Evolutionary conservation across 2,113 vertebrate species (phyloP), one percentile per base, ranked within the genome.

Genomic region (Seriola quinqueradiata): DNA sequence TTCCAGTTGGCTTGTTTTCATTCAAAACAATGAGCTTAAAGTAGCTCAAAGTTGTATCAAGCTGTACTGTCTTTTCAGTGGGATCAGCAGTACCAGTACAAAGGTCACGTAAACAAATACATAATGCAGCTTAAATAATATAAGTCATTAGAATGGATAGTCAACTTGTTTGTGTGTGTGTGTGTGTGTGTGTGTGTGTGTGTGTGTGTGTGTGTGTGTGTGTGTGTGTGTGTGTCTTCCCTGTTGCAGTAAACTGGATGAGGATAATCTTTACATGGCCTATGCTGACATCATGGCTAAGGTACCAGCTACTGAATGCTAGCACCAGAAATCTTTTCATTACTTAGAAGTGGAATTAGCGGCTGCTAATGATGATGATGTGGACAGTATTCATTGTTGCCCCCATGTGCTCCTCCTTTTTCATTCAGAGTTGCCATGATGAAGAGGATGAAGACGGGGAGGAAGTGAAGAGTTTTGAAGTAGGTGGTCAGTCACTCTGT

Each of bases 211-310:
- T 36, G 34, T 36, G 34, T 3, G 4, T 36, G 38, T 13, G 48
- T 40, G 6, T 59, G 57, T 19, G 17, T 60, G 14, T 60, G 55
- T 14, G 4, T 70, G 9, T 64, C 1, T 54, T 68, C 85, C 64
- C 17, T 90, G 54, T 87, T 87, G 40, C 90, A 99, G 98, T 94
- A 99, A 99, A 94, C 77, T 99, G 88, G 97, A 99, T 69, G 97
- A 99, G 91, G 98, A 99, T 91, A 95, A 95, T 78, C 96, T 99
- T 55, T 99, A 99, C 88, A 99, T 99, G 97, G 98, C 98, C 12
- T 99, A 99, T 77, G 97, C 98, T 92, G 98, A 97, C 88, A 99
- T 99, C 90, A 99, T 99, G 98, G 97, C 97, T 79, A 98, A 99
- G 96, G 98, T 99, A 95, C 86, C 11, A 48, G 55, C 55, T 28